These are phyloP conservation scores for Agelas oroides DNA, from an alignment of 37 sponge, comb jelly and placozoan species.

Conservation along the genomic window DNA sequence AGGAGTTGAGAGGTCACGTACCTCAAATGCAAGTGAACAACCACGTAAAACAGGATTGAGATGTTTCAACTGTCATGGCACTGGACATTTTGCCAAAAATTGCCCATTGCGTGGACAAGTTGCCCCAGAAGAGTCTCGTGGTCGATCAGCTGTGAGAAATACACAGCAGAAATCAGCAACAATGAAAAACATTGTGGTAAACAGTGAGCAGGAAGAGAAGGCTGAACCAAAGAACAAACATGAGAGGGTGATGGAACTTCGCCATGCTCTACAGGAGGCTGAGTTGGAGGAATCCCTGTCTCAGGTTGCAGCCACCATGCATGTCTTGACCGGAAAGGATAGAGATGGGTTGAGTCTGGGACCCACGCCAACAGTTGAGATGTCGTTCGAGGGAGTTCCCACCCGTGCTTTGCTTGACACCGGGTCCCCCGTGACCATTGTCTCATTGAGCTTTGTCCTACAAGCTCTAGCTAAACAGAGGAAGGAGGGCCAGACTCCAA, in stretches of 20 bases:
- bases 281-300: constrained; percentile 13
- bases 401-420: constrained; percentile 29
- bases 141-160: too few relatives aligned
- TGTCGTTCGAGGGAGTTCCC: constrained; percentile 18
- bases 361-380: not conserved
- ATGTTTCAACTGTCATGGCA: constrained; percentile 2
- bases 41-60: not conserved
- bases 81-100: constrained; percentile 10
- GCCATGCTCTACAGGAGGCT: constrained; percentile 1
- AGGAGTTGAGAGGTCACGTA: too few relatives aligned
- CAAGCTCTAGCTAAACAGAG: not conserved
- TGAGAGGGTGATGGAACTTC: not conserved
- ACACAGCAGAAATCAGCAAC: too few relatives aligned
- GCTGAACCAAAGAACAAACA: not conserved
- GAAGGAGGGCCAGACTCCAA: not conserved
- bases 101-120: constrained; percentile 10
- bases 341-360: not conserved
- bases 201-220: not conserved
- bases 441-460: constrained; percentile 22
- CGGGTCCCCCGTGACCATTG: constrained; percentile 44
- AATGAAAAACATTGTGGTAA: too few relatives aligned
- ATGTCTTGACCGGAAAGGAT: not conserved
- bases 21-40: not conserved
- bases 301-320: constrained; percentile 20
- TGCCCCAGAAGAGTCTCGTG: constrained; percentile 25